Evolutionary conservation across 2,113 vertebrate genomes (phyloP), one percentile per base, ranked within the genome.

Genomic region (Opisthocomus hoazin): DNA sequence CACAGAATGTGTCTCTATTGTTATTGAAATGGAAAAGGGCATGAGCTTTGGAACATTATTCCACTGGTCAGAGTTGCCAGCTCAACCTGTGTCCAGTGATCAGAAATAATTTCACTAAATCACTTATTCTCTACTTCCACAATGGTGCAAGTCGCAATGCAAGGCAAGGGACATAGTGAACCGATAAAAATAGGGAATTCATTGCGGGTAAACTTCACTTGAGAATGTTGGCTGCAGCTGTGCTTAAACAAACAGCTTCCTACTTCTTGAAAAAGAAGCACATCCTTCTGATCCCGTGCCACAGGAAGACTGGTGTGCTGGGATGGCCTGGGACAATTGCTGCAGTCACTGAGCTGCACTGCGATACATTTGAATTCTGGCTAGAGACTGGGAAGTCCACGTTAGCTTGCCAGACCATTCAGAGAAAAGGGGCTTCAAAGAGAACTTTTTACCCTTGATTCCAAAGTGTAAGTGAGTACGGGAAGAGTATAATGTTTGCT

Each of bases 401-500:
- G 75, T 89, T 94, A 97, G 94, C 92, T 94, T 97, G 96, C 93
- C 89, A 95, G 96, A 91, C 71, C 36, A 9, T 87, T 96, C 88
- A 81, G 84, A 85, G 91, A 77, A 93, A 92, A 95, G 15, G 61
- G 91, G 89, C 92, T 97, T 97, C 97, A 98, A 98, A 98, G 95
- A 93, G 91, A 96, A 94, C 64, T 87, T 97, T 88, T 84, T 96
- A 91, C 64, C 75, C 96, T 96, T 95, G 87, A 96, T 96, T 97
- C 95, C 87, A 96, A 91, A 79, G 92, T 91, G 92, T 89, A 95
- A 90, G 78, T 70, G 85, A 78, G 84, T 96, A 96, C 54, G 94
- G 87, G 97, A 96, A 97, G 94, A 94, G 93, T 97, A 97, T 95
- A 92, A 90, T 98, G 97, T 98, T 98, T 98, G 97, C 97, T 91